A percentile compares a stretch with the other conserved stretches of the same genome.
Conservation (phyloP, 2,113 vertebrate genomes). For the Gopherus flavomarginatus region DNA sequence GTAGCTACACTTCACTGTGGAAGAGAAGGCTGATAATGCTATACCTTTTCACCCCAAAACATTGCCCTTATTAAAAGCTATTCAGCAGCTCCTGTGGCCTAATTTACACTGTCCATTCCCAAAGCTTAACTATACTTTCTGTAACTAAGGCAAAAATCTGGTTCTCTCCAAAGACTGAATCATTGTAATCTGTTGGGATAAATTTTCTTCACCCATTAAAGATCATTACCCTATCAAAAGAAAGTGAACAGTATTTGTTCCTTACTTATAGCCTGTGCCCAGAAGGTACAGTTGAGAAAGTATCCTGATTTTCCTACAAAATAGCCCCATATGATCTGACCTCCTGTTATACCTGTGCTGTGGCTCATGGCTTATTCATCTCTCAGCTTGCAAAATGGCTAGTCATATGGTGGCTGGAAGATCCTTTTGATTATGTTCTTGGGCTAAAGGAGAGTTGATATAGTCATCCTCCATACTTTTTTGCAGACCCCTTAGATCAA, state of each 20-base stretch:
- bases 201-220: slow-evolving; percentile 64
- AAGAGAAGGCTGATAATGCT: slow-evolving; percentile 35
- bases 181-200: slow-evolving; percentile 66
- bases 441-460: slow-evolving; percentile 38
- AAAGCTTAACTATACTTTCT: slow-evolving; percentile 6
- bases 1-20: slow-evolving; percentile 38
- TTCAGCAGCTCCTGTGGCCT: slow-evolving; percentile 14
- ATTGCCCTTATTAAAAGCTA: slow-evolving; percentile 37
- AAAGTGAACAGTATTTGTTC: slow-evolving; percentile 34
- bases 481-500: slow-evolving; percentile 19
- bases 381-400: not conserved
- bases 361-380: not conserved
- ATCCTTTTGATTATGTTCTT: not conserved
- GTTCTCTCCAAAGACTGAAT: slow-evolving; percentile 67
- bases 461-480: slow-evolving; percentile 10
- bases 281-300: not conserved
- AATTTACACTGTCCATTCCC: slow-evolving; percentile 22
- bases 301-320: not conserved
- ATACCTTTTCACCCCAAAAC: slow-evolving; percentile 25
- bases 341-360: not conserved
- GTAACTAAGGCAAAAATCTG: slow-evolving; percentile 40
- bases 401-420: not conserved
- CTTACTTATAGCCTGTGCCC: slow-evolving; percentile 27
- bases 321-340: not conserved
- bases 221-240: slow-evolving; percentile 64